Conservation (phyloP, 2,888 invertebrate genomes). For the Torymus texanus region DNA sequence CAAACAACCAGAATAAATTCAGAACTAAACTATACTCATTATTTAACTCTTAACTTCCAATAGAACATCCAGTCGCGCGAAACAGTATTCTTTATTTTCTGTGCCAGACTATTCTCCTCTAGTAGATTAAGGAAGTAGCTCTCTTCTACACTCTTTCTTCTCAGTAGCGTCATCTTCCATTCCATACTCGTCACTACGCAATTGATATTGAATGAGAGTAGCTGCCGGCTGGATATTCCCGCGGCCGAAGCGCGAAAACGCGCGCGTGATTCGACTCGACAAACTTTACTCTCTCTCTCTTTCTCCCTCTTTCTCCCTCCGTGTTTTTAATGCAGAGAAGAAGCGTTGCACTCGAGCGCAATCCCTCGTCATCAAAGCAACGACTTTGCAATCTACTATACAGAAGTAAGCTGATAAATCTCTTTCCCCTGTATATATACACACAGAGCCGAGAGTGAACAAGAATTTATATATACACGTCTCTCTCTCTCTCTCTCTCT, state of each 20-base stretch:
- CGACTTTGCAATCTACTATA: too few relatives aligned
- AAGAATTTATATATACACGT: too few relatives aligned
- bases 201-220: constrained; percentile 53
- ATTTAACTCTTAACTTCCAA: background rate
- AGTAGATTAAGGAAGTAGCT: constrained; percentile 16
- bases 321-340: background rate
- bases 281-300: background rate
- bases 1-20: too few relatives aligned
- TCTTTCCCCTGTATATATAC: too few relatives aligned
- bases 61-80: background rate
- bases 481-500: too few relatives aligned
- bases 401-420: too few relatives aligned
- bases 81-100: background rate
- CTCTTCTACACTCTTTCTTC: constrained; percentile 2
- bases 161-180: constrained; percentile 27
- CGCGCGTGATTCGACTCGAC: constrained; percentile 50
- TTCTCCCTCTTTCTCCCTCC: constrained; percentile 1
- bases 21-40: too few relatives aligned
- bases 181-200: constrained; percentile 48
- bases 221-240: constrained; percentile 29
- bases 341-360: background rate
- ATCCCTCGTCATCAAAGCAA: background rate
- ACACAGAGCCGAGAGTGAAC: too few relatives aligned
- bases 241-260: constrained; percentile 28
- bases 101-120: background rate